A percentile compares a stretch with the other conserved stretches of the same genome.
These are phyloP conservation scores for Carassius carassius DNA, from an alignment of 2,113 vertebrate genomes.

Conservation along the genomic window DNA sequence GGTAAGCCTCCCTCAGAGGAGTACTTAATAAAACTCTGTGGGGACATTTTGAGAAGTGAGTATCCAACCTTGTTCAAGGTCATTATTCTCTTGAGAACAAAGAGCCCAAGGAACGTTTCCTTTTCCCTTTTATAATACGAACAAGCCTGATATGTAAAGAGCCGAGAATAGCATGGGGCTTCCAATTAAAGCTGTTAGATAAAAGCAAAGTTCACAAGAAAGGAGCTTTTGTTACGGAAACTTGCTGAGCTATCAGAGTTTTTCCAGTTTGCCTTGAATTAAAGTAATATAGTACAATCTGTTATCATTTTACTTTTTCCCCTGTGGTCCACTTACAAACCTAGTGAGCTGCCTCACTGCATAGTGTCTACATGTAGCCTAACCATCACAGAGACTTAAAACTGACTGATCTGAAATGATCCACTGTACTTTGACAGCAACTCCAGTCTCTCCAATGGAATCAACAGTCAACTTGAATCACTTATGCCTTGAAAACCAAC, in stretches of 20 bases:
- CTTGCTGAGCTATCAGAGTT: background rate
- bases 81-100: background rate
- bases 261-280: background rate
- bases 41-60: conserved; percentile 73
- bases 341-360: background rate
- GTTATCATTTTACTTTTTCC: background rate
- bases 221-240: background rate
- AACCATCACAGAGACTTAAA: no score
- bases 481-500: no score
- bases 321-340: background rate
- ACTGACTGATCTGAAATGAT: background rate
- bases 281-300: background rate
- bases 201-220: background rate
- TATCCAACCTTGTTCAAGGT: conserved; percentile 41
- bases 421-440: background rate
- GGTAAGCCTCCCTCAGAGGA: conserved; percentile 77
- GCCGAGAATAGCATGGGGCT: background rate
- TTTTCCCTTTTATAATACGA: background rate
- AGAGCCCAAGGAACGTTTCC: background rate
- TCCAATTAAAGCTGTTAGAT: background rate
- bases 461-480: no score
- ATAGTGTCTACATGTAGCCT: background rate
- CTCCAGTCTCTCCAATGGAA: background rate
- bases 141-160: background rate
- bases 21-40: conserved; percentile 74